These are phyloP conservation scores for Gymnocypris eckloni DNA, from an alignment of 2,797 vertebrate species.

Conservation along the genomic window DNA sequence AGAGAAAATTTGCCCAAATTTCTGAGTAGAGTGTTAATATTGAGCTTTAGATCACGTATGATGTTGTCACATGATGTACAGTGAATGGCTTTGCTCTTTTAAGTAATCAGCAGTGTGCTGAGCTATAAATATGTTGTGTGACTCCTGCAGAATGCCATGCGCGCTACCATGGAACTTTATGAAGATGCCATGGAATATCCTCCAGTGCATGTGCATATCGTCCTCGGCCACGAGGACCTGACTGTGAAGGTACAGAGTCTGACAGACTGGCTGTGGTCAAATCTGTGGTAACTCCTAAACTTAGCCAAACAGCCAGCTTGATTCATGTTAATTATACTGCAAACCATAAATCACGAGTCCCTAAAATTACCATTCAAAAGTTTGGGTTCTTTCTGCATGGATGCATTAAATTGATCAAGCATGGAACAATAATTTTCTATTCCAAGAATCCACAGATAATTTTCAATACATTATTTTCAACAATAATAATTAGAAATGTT, in stretches of 20 bases:
- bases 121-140: constrained; percentile 47
- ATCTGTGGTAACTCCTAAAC: neutral
- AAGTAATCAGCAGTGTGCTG: neutral
- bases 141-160: constrained; percentile 92
- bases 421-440: neutral
- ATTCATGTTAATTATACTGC: no score
- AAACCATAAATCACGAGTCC: no score
- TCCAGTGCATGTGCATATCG: constrained; percentile 84
- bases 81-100: neutral
- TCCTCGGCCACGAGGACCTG: constrained; percentile 90
- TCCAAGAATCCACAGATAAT: neutral
- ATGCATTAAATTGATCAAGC: neutral
- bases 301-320: neutral
- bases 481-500: neutral
- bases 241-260: constrained; percentile 87
- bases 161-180: constrained; percentile 94
- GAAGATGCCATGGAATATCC: constrained; percentile 88
- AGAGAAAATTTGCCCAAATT: neutral
- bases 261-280: neutral
- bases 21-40: neutral
- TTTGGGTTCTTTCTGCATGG: neutral
- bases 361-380: neutral
- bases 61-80: neutral
- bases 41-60: neutral
- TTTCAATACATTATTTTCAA: neutral